Evolutionary conservation across 2,888 invertebrate genomes (phyloP), one percentile per base, ranked within the genome.

Genomic region (Agrotis exclamationis): DNA sequence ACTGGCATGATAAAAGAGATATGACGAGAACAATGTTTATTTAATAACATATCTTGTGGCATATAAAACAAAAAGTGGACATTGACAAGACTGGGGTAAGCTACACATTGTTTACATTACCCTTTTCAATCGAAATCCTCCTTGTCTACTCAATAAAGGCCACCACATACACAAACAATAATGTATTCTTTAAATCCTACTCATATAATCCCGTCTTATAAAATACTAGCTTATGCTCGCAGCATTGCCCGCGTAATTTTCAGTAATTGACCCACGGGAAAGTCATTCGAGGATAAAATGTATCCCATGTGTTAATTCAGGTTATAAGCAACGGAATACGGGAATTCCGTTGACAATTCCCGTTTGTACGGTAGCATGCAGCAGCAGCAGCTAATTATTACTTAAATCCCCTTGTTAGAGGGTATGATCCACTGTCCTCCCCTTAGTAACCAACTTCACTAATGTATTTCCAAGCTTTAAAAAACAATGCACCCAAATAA

Each of bases 111-210:
- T 88, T 88, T 86, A 83, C 84, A 84, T 76, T 83, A 87, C 87
- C 88, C 87, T 88, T 83, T 83, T 87, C 86, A 88, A 84, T 82
- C 63, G 82, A 81, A 87, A 82, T 80, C 83, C 82, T 74, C 65
- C 60, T 65, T 74, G 82, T 78, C 83, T 63, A 48, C 79, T 80
- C 56, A 74, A 76, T 83, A 78, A 58, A 77, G 48, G 70, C 59
- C 72, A 56, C 56, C 63, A 67, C 63, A 59, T 16, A 2, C 11
- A 63, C 11, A 63, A 39, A 51, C 6, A 59, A n/a, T 5, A 11
- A 47, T 50, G 6, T 50, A 48, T 39, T 45, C 48, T 20, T 22
- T 28, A 62, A 24, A 50, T 48, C 33, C 47, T 69, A 53, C 7
- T 44, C 22, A 24, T 24, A 56, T 56, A 56, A 33, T 56, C 33